Evolutionary conservation across 2,113 vertebrate species (phyloP).

Genomic region (Cephalopterus ornatus): DNA sequence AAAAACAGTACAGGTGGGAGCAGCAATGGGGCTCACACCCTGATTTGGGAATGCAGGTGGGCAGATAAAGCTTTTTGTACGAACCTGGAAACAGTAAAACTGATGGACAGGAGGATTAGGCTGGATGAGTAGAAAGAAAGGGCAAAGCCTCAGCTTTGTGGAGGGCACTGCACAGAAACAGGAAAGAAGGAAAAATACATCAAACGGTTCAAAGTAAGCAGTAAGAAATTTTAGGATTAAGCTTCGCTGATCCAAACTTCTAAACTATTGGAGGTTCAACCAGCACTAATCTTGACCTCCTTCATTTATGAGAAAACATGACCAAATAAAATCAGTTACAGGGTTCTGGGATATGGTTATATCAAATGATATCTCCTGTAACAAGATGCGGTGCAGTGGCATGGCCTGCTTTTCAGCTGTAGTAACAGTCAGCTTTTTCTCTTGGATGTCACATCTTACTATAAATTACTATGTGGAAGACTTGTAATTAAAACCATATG

Average conservation of each 20-base stretch:
- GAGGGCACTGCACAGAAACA: not conserved
- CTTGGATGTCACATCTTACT: conserved; percentile 23
- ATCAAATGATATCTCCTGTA: conserved; percentile 34
- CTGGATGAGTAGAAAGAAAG: not conserved
- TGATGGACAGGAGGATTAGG: not conserved
- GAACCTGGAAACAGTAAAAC: not conserved
- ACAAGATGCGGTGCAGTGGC: not conserved
- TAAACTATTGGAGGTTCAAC: not conserved
- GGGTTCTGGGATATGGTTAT: not conserved
- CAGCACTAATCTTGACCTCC: not conserved
- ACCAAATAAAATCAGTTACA: conserved; percentile 55
- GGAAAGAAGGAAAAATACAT: not conserved
- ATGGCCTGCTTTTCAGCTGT: not conserved
- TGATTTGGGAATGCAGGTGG: not conserved
- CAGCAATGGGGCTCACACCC: not conserved
- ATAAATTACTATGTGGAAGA: conserved; percentile 30
- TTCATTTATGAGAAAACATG: conserved; percentile 36
- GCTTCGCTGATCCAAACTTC: not conserved
- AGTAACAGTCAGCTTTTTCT: conserved; percentile 3
- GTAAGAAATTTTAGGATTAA: conserved; percentile 15
- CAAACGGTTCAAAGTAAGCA: not conserved
- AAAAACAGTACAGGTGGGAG: not conserved
- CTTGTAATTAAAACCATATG: conserved; percentile 49
- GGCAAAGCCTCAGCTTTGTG: not conserved
- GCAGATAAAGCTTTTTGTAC: not conserved